Conservation (phyloP, 1,140 invertebrate genomes). For the Bombus impatiens region DNA sequence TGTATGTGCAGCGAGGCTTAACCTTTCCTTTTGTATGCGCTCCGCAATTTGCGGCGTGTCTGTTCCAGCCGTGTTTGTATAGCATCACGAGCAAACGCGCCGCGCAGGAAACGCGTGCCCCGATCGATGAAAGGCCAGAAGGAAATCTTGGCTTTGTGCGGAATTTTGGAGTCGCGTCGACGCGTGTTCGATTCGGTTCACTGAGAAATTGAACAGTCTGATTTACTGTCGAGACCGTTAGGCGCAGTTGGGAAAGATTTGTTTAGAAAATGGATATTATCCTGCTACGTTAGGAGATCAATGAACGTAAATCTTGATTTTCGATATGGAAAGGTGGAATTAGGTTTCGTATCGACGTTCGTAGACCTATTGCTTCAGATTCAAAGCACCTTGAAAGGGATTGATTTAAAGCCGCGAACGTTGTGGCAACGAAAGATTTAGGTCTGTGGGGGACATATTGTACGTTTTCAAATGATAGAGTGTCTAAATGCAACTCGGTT, state of each 20-base stretch:
- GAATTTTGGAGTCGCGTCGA: background rate
- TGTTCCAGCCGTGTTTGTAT: conserved; percentile 9
- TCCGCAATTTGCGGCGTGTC: conserved; percentile 35
- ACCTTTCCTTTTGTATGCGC: conserved; percentile 32
- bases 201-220: background rate
- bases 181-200: background rate
- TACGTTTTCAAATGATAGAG: background rate
- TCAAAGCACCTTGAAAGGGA: background rate
- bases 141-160: background rate
- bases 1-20: conserved; percentile 22
- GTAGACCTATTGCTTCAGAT: background rate
- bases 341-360: background rate
- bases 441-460: background rate
- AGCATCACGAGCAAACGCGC: background rate
- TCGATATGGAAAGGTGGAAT: background rate
- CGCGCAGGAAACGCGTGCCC: background rate
- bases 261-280: background rate
- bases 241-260: background rate
- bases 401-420: background rate
- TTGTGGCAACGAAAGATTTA: background rate
- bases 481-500: background rate
- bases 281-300: background rate
- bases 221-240: background rate
- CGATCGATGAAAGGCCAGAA: background rate
- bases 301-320: conserved; percentile 4